Conservation (phyloP, 2,113 vertebrate species). For the Gasterosteus nipponicus region DNA sequence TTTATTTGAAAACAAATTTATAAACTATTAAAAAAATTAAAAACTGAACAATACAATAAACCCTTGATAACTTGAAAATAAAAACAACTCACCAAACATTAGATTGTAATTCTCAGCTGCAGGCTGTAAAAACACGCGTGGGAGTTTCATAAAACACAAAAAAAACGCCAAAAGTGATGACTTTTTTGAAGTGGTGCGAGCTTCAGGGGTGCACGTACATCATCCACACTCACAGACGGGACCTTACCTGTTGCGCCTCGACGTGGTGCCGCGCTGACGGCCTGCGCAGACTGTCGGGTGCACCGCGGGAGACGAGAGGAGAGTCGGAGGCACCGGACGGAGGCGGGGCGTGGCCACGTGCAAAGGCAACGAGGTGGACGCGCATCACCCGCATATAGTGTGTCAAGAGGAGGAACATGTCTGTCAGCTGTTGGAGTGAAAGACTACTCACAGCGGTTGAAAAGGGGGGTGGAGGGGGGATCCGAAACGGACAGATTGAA, state of each 20-base stretch:
- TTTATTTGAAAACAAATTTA: background rate
- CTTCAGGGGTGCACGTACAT: slow-evolving; percentile 22
- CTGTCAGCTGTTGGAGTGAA: background rate
- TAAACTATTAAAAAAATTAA: background rate
- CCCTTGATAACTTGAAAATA: background rate
- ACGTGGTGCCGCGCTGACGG: slow-evolving; percentile 54
- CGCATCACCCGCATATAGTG: background rate
- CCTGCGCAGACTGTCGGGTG: slow-evolving; percentile 59
- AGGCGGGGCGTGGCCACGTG: slow-evolving; percentile 71
- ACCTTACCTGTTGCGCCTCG: slow-evolving; percentile 79
- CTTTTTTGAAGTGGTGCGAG: slow-evolving; percentile 11
- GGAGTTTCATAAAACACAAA: background rate
- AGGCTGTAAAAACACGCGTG: background rate
- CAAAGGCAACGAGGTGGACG: slow-evolving; percentile 11
- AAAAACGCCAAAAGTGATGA: slow-evolving; percentile 2
- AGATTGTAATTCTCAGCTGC: background rate
- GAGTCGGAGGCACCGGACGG: slow-evolving; percentile 29
- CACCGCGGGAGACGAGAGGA: background rate
- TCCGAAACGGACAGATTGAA: background rate
- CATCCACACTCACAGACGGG: slow-evolving; percentile 36
- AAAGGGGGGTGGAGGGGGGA: background rate
- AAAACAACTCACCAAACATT: slow-evolving; percentile 9
- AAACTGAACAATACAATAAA: background rate
- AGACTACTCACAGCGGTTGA: background rate
- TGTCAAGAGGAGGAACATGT: slow-evolving; percentile 12